Evolutionary conservation across 92 coral and sea anemone species (phyloP).

Genomic region (Chrysogorgia sp.): DNA sequence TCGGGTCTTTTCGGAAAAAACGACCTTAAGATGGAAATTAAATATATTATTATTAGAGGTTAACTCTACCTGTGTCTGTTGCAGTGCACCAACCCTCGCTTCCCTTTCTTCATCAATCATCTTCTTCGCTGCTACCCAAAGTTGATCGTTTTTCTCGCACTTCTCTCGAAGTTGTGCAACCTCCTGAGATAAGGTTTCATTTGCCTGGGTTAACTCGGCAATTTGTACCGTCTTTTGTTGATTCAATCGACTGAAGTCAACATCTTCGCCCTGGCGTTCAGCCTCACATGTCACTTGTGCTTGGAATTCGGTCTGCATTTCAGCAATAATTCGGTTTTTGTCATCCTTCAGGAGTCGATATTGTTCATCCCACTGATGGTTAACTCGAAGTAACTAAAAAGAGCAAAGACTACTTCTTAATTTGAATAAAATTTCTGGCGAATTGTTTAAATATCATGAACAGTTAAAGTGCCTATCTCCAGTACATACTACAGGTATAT

Average conservation of each 20-base stretch:
- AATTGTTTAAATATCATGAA: no score
- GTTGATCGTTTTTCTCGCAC: slow-evolving; percentile 45
- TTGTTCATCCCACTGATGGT: slow-evolving; percentile 43
- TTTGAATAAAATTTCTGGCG: no score
- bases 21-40: no score
- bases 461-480: no score
- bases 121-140: slow-evolving; percentile 23
- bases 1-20: no score
- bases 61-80: background rate
- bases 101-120: slow-evolving; percentile 26
- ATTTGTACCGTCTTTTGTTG: background rate
- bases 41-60: no score
- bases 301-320: background rate
- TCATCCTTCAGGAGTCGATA: slow-evolving; percentile 31
- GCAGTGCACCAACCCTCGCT: background rate
- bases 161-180: slow-evolving; percentile 71
- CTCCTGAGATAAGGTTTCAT: slow-evolving; percentile 70
- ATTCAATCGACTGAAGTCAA: background rate
- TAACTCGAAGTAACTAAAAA: slow-evolving; percentile 7
- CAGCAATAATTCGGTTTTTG: background rate
- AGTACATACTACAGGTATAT: no score
- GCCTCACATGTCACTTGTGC: background rate
- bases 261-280: background rate
- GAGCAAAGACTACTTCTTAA: background rate
- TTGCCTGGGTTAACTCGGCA: slow-evolving; percentile 58